Evolutionary conservation across 2,888 invertebrate species (phyloP).

Genomic region (Pocota personata): DNA sequence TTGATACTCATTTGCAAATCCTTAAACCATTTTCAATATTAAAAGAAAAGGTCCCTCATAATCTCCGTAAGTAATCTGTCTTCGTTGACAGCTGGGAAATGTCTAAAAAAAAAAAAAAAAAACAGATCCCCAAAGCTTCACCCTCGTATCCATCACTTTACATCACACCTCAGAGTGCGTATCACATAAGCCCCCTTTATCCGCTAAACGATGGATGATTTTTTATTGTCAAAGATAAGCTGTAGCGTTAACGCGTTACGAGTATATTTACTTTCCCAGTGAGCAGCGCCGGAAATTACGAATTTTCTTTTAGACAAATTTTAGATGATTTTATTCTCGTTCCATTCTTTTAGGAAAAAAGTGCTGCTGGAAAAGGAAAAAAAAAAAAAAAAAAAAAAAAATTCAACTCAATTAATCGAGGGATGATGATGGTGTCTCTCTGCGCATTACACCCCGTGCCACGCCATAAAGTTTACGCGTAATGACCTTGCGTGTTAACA

Average conservation of each 20-base stretch:
- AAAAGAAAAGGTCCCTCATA: not conserved
- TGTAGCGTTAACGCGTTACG: not conserved
- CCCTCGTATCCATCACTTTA: not conserved
- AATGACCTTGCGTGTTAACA: slow-evolving; percentile 34
- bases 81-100: not conserved
- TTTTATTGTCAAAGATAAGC: slow-evolving; percentile 1
- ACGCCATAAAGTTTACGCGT: slow-evolving; percentile 19
- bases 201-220: not conserved
- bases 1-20: not conserved
- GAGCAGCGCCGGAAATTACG: slow-evolving; percentile 16
- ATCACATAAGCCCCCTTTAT: not conserved
- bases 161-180: not conserved
- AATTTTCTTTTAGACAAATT: slow-evolving; percentile 1
- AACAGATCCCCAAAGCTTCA: not conserved
- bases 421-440: not conserved
- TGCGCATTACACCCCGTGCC: not conserved
- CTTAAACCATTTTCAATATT: not conserved
- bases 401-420: slow-evolving; percentile 7
- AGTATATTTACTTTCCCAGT: not conserved
- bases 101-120: not conserved
- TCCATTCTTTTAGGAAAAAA: too few relatives aligned
- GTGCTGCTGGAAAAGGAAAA: not conserved
- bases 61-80: slow-evolving; percentile 20
- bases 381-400: not conserved
- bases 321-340: not conserved